Percentiles rank a stretch among this genome's conserved stretches.
Evolutionary conservation across 2,797 vertebrate species (phyloP).

Genomic region (Prunella strophiata): DNA sequence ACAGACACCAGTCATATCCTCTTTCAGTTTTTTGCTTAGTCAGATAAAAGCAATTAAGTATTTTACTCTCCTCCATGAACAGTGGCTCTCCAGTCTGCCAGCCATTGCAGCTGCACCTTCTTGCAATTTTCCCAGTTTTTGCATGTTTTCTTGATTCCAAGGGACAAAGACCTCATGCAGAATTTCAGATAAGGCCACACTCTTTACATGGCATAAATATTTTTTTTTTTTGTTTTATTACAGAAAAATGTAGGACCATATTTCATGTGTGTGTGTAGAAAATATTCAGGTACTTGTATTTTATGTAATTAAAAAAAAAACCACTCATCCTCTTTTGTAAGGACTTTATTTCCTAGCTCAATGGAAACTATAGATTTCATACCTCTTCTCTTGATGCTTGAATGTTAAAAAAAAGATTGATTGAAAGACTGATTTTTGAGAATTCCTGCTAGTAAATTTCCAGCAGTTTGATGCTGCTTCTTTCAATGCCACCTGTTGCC

Average conservation of each 20-base stretch:
- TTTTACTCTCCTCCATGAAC: not conserved
- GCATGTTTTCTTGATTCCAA: not conserved
- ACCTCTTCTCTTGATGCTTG: not conserved
- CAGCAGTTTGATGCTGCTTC: not conserved
- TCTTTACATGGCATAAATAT: not conserved
- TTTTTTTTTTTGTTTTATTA: not conserved
- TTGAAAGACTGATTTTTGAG: not conserved
- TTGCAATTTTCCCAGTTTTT: not conserved
- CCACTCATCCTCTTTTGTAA: not conserved
- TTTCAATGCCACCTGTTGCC: constrained; percentile 23
- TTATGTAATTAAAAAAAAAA: not conserved
- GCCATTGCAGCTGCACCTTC: not conserved
- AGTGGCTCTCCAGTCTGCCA: not conserved
- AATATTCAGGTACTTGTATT: not conserved
- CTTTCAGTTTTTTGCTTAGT: not conserved
- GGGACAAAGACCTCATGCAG: not conserved
- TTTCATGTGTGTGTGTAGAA: not conserved
- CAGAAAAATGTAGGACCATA: not conserved
- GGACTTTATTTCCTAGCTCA: not conserved
- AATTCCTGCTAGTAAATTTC: not conserved
- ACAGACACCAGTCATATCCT: not conserved
- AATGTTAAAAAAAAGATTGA: not conserved
- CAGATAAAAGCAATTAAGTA: not conserved
- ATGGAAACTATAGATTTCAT: not conserved
- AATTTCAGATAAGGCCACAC: not conserved